A percentile compares a stretch with the other conserved stretches of the same genome.
Evolutionary conservation across 2,113 vertebrate genomes (phyloP).

Genomic region (Emydura subglobosa): DNA sequence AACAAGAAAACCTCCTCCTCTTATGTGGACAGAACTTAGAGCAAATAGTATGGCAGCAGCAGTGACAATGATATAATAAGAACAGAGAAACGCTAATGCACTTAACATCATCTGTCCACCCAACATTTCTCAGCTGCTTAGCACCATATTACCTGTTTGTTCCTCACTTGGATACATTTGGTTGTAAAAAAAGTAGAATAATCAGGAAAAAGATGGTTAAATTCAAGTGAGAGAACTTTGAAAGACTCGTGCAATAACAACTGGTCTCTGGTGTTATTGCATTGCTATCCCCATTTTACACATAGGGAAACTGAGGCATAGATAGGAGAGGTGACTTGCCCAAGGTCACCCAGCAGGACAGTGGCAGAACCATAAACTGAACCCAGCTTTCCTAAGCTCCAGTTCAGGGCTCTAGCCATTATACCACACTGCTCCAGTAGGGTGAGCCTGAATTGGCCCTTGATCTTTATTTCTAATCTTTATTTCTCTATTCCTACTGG

Average conservation of each 20-base stretch:
- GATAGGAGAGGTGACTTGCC: not conserved
- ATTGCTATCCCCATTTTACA: not conserved
- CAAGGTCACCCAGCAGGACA: not conserved
- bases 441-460: not conserved
- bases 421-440: not conserved
- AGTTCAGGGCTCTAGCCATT: not conserved
- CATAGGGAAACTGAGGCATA: not conserved
- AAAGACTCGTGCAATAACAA: not conserved
- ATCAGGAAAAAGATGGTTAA: not conserved
- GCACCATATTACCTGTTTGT: fast-evolving
- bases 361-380: not conserved
- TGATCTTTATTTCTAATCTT: fast-evolving
- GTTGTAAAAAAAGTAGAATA: not conserved
- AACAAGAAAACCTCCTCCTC: not conserved
- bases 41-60: fast-evolving
- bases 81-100: not conserved
- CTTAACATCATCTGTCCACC: too few relatives aligned
- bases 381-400: not conserved
- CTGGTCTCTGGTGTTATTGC: not conserved
- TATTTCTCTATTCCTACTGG: too few relatives aligned
- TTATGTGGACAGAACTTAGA: not conserved
- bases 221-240: not conserved
- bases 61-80: fast-evolving
- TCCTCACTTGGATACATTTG: not conserved
- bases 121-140: too few relatives aligned